phyloP scores from a whole-genome alignment of 2,888 invertebrate genomes.

The Aspidapion aeneum region DNA sequence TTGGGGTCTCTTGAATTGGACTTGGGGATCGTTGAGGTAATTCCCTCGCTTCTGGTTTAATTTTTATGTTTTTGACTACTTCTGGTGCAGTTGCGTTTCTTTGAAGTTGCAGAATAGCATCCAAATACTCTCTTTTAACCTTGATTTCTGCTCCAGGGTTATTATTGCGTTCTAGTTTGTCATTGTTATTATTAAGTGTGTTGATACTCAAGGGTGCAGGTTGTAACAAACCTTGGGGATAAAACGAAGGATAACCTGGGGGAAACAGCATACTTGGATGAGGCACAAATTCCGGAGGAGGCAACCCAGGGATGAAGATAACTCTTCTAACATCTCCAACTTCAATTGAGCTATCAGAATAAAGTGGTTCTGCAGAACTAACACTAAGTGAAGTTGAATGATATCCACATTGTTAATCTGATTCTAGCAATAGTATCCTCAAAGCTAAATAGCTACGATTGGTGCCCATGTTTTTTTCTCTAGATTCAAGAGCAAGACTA shows the following conservation, averaged over 20 bases:
- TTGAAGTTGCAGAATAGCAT: constrained; percentile 72
- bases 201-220: constrained; percentile 32
- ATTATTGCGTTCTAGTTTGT: constrained; percentile 51
- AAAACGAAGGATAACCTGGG: constrained; percentile 45
- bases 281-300: constrained; percentile 56
- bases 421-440: constrained; percentile 62
- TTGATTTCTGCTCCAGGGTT: constrained; percentile 61
- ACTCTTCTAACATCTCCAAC: constrained; percentile 55
- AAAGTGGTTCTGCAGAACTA: constrained; percentile 79
- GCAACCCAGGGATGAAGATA: constrained; percentile 44
- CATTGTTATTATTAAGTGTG: constrained; percentile 41
- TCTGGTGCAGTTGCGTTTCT: constrained; percentile 37
- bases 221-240: constrained; percentile 44
- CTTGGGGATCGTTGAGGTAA: constrained; percentile 35
- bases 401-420: constrained; percentile 67
- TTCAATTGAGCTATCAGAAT: constrained; percentile 77
- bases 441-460: too few species aligned
- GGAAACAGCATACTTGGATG: constrained; percentile 58
- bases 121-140: constrained; percentile 70
- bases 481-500: too few species aligned
- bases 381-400: constrained; percentile 68
- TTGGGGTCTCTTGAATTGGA: constrained; percentile 69
- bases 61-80: constrained; percentile 44
- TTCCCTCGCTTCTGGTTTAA: constrained; percentile 26
- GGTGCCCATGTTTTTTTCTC: too few species aligned